Evolutionary conservation across 2,113 vertebrate species (phyloP).

Genomic region (Himantopus leucocephalus): DNA sequence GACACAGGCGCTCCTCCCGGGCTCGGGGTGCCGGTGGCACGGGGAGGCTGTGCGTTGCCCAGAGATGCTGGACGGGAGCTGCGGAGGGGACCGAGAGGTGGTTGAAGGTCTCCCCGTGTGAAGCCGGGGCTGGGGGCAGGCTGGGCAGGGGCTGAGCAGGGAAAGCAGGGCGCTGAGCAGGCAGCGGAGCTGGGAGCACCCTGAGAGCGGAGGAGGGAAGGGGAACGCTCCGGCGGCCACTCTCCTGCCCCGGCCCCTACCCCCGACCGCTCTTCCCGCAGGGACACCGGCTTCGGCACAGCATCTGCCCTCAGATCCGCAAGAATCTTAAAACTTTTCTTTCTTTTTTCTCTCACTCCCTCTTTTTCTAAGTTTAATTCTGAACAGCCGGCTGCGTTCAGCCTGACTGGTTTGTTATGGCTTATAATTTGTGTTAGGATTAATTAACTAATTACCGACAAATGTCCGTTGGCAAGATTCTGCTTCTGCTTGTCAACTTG

Average conservation of each 20-base stretch:
- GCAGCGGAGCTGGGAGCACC: not conserved
- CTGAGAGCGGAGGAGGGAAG: not conserved
- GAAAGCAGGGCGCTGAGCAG: too few species aligned
- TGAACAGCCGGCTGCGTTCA: constrained; percentile 88
- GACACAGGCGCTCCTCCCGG: fast-evolving
- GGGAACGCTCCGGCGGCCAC: fast-evolving
- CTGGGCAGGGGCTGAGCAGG: too few species aligned
- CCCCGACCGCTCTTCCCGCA: not conserved
- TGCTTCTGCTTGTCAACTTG: constrained; percentile 97
- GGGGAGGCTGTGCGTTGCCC: not conserved
- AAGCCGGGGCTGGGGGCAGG: not conserved
- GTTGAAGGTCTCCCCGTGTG: not conserved
- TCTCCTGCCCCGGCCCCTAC: not conserved
- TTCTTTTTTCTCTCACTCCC: constrained; percentile 13
- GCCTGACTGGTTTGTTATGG: constrained; percentile 99
- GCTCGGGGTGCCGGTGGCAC: not conserved
- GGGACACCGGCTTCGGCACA: not conserved
- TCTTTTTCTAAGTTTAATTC: constrained; percentile 78
- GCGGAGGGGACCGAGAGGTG: not conserved
- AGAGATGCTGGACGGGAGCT: not conserved
- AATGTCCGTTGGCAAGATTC: constrained; percentile 99
- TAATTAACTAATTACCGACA: constrained; percentile 99
- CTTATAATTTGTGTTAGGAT: constrained; percentile 99
- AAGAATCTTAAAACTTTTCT: constrained; percentile 30
- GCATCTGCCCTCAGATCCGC: not conserved